These are phyloP conservation scores for Alsophila aescularia DNA, from an alignment of 2,888 invertebrate species.

Conservation along the genomic window DNA sequence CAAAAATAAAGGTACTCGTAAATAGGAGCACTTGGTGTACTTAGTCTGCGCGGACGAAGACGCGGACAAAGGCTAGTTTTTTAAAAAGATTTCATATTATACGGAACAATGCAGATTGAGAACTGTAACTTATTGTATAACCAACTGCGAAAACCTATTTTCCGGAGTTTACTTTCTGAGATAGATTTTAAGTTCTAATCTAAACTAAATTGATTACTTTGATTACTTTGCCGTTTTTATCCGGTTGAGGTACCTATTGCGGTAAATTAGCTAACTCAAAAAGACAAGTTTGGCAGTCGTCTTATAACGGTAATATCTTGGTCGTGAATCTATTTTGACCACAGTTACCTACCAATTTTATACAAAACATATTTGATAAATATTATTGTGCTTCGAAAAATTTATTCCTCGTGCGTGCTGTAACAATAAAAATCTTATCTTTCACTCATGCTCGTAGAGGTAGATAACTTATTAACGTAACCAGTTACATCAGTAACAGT, in stretches of 20 bases:
- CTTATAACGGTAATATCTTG: constrained; percentile 29
- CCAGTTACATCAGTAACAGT: background rate
- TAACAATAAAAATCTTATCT: constrained; percentile 12
- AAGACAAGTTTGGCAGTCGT: constrained; percentile 21
- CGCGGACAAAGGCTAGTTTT: too few species aligned
- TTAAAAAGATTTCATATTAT: background rate
- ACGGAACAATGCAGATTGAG: constrained; percentile 3
- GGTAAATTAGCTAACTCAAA: constrained; percentile 23
- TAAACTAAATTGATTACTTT: constrained; percentile 3
- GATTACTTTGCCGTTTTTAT: background rate
- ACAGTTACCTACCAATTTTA: constrained; percentile 4
- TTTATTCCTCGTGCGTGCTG: constrained; percentile 6
- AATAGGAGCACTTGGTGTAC: too few species aligned
- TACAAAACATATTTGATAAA: background rate
- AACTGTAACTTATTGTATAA: constrained; percentile 5
- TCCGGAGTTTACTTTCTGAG: background rate
- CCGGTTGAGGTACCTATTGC: background rate
- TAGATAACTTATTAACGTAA: too few species aligned
- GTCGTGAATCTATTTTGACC: constrained; percentile 22
- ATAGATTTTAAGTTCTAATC: background rate
- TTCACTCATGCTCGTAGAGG: too few species aligned
- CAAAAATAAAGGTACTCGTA: too few species aligned
- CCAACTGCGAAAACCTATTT: background rate
- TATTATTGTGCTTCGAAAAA: background rate
- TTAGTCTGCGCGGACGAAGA: too few species aligned